Conservation (phyloP, 2,888 invertebrate species). For the Eupelmus urozonus region DNA sequence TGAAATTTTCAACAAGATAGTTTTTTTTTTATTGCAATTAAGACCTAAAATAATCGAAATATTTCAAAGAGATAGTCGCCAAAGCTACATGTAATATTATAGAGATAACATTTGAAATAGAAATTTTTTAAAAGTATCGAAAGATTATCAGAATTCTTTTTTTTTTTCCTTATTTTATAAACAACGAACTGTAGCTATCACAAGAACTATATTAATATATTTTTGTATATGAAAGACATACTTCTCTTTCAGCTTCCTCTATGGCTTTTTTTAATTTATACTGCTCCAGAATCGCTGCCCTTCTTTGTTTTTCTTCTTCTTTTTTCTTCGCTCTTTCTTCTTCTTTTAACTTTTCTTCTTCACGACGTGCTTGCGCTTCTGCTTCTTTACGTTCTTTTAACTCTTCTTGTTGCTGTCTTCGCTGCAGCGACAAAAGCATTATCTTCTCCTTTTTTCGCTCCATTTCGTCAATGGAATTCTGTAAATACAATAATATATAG, state of each 20-base stretch:
- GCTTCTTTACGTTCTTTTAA: constrained; percentile 90
- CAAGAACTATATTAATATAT: too few relatives aligned
- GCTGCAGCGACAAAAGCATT: constrained; percentile 91
- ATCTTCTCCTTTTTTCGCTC: constrained; percentile 95
- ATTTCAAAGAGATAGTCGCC: too few relatives aligned
- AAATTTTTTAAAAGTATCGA: too few relatives aligned
- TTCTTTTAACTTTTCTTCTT: constrained; percentile 86
- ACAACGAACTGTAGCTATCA: too few relatives aligned
- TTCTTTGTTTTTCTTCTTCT: constrained; percentile 91
- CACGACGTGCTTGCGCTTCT: constrained; percentile 86
- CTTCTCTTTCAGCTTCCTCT: constrained; percentile 93
- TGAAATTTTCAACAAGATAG: too few relatives aligned
- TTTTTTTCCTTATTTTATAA: too few relatives aligned
- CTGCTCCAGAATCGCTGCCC: constrained; percentile 93
- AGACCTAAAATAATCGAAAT: too few relatives aligned
- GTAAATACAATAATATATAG: constrained; percentile 42
- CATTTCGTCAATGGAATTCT: constrained; percentile 94
- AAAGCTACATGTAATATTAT: too few relatives aligned
- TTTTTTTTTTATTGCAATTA: too few relatives aligned
- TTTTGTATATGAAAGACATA: constrained; percentile 74
- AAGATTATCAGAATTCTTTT: too few relatives aligned
- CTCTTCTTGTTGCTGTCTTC: constrained; percentile 94
- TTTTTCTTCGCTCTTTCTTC: constrained; percentile 86
- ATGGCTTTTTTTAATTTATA: constrained; percentile 95
- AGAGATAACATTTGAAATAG: too few relatives aligned